phyloP scores from a whole-genome alignment of 2,888 invertebrate genomes.

The Diarsia rubi region DNA sequence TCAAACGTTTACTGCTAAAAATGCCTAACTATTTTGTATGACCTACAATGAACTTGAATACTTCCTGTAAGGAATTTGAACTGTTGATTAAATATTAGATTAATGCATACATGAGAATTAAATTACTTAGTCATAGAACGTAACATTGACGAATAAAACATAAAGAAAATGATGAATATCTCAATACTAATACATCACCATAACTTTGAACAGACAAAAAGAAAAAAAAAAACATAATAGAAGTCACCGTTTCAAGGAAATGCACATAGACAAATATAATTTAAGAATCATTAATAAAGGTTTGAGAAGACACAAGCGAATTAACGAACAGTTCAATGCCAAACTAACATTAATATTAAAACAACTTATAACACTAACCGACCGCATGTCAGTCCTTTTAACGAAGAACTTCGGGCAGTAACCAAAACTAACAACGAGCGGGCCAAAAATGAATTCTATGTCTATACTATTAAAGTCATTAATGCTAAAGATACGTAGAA shows the following conservation, averaged over 20 bases:
- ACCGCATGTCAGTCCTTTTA: slow-evolving; percentile 53
- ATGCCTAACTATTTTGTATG: slow-evolving; percentile 5
- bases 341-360: slow-evolving; percentile 42
- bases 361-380: slow-evolving; percentile 36
- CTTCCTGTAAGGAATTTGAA: slow-evolving; percentile 29
- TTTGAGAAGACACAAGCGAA: slow-evolving; percentile 24
- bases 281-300: slow-evolving; percentile 29
- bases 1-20: slow-evolving; percentile 3
- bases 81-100: slow-evolving; percentile 26
- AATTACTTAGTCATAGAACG: background rate
- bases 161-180: background rate
- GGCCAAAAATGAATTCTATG: slow-evolving; percentile 69
- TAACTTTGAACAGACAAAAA: too few relatives aligned
- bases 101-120: slow-evolving; percentile 2
- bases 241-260: slow-evolving; percentile 27
- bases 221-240: background rate
- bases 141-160: background rate
- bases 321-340: slow-evolving; percentile 45
- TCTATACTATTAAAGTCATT: slow-evolving; percentile 63
- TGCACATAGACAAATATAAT: slow-evolving; percentile 17
- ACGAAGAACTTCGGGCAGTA: slow-evolving; percentile 52
- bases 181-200: background rate
- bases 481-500: slow-evolving; percentile 69
- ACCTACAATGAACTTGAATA: slow-evolving; percentile 35
- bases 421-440: slow-evolving; percentile 16